These are phyloP conservation scores for Apodemus agrarius DNA, from an alignment of 2,797 vertebrate genomes.

Conservation along the genomic window DNA sequence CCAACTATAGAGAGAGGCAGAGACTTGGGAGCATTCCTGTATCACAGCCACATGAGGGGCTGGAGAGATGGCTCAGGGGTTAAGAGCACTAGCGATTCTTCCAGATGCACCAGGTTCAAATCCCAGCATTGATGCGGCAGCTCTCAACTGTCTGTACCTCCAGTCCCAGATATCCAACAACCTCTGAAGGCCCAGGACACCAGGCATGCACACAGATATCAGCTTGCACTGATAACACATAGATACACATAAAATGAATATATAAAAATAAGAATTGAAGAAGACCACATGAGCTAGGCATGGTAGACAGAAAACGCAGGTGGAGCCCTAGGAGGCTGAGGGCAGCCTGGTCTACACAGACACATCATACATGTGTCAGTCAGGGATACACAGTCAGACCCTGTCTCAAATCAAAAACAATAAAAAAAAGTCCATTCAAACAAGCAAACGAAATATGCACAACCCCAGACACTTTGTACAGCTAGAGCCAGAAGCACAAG, in stretches of 20 bases:
- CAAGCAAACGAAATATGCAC: not conserved
- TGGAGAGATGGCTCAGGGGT: not conserved
- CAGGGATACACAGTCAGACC: not conserved
- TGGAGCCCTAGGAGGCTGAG: not conserved
- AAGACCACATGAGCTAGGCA: not conserved
- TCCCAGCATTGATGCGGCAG: not conserved
- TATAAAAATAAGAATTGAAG: not conserved
- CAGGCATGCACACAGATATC: not conserved
- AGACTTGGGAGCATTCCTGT: not conserved
- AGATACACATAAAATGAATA: not conserved
- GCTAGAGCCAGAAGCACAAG: not conserved
- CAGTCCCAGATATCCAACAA: not conserved
- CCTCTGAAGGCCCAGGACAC: no score
- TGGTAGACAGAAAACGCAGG: not conserved
- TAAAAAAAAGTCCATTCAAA: not conserved
- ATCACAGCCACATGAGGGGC: not conserved
- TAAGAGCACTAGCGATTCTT: not conserved
- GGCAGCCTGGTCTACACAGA: not conserved
- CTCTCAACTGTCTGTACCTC: not conserved
- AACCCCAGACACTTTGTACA: fast-evolving
- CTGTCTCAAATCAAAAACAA: not conserved
- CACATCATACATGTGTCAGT: not conserved
- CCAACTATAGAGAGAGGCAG: not conserved
- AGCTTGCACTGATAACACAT: not conserved
- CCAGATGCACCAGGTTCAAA: not conserved